phyloP scores from a whole-genome alignment of 2,113 vertebrate species.

The Helogale parvula region DNA sequence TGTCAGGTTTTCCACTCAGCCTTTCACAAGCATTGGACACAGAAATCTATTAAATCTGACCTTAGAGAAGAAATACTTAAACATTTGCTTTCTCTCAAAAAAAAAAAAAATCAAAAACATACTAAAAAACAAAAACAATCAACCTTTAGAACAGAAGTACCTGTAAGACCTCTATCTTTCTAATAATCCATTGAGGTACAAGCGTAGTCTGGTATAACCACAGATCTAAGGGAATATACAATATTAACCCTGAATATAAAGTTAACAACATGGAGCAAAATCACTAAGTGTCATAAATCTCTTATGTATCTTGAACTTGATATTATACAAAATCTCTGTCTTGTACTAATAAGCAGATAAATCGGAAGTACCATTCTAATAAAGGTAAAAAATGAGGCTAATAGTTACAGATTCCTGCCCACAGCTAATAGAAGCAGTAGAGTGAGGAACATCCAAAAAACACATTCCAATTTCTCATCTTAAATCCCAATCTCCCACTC shows the following conservation, averaged over 20 bases:
- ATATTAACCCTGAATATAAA: slow-evolving; percentile 30
- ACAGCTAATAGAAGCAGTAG: not conserved
- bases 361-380: slow-evolving; percentile 3
- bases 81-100: not conserved
- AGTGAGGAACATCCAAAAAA: not conserved
- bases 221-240: not conserved
- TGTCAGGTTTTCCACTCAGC: not conserved
- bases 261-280: slow-evolving; percentile 54
- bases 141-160: not conserved
- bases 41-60: not conserved
- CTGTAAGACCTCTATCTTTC: not conserved
- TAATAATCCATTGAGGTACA: not conserved
- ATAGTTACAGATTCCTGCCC: not conserved
- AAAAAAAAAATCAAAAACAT: slow-evolving; percentile 18
- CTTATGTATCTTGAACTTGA: slow-evolving; percentile 28
- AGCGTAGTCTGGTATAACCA: not conserved
- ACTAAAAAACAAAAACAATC: not conserved
- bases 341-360: not conserved
- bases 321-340: slow-evolving; percentile 3
- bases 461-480: not conserved
- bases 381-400: not conserved
- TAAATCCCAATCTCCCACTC: not conserved
- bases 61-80: not conserved
- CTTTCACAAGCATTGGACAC: not conserved
- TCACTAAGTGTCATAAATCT: slow-evolving; percentile 25